These are phyloP conservation scores for Empis livida DNA, from an alignment of 2,888 invertebrate species.

Conservation along the genomic window DNA sequence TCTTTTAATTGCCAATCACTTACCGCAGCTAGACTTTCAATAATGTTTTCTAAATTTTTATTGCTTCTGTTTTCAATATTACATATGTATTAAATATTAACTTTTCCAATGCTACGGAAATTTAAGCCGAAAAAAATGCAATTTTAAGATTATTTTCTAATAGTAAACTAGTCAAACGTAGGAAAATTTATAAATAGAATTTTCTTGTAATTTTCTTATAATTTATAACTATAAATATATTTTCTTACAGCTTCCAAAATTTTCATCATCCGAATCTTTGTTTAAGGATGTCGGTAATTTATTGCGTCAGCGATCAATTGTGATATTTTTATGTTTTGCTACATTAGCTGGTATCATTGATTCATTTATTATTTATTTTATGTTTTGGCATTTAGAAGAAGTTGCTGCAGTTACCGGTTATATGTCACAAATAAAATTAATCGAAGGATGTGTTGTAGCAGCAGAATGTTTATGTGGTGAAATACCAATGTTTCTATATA, in stretches of 20 bases:
- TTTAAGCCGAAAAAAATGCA: too few species aligned
- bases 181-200: too few species aligned
- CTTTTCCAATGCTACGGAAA: too few species aligned
- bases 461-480: slow-evolving; percentile 70
- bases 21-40: too few species aligned
- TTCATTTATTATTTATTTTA: slow-evolving; percentile 67
- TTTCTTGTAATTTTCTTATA: too few species aligned
- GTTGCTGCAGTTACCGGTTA: slow-evolving; percentile 49
- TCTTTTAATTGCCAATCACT: too few species aligned
- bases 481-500: slow-evolving; percentile 58
- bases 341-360: slow-evolving; percentile 65
- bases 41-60: background rate
- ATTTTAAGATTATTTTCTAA: too few species aligned
- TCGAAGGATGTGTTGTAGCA: slow-evolving; percentile 68
- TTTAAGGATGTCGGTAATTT: slow-evolving; percentile 50
- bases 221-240: too few species aligned
- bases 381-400: slow-evolving; percentile 76
- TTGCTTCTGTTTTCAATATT: slow-evolving; percentile 27
- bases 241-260: slow-evolving; percentile 59
- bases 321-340: slow-evolving; percentile 58
- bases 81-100: too few species aligned
- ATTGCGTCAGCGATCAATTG: slow-evolving; percentile 48
- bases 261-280: slow-evolving; percentile 54
- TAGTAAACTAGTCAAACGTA: too few species aligned
- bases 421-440: slow-evolving; percentile 54